Evolutionary conservation across 2,797 vertebrate species (phyloP).

Genomic region (Pangasius macronema): DNA sequence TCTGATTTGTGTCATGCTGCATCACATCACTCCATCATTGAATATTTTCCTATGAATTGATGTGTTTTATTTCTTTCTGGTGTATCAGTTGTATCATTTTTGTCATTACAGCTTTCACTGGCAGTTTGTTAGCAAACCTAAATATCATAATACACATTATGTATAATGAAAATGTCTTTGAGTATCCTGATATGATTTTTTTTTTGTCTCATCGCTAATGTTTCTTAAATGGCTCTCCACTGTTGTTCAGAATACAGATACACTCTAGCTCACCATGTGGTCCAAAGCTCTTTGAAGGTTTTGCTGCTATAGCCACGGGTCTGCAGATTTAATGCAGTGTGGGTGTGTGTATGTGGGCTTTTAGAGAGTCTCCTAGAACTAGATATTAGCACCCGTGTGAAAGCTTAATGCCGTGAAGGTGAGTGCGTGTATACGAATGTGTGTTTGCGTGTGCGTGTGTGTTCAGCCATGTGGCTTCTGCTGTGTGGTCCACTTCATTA

Average conservation of each 20-base stretch:
- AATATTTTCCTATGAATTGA: background rate
- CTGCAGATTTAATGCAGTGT: constrained; percentile 16
- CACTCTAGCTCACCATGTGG: background rate
- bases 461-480: constrained; percentile 39
- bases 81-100: background rate
- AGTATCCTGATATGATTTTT: background rate
- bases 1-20: background rate
- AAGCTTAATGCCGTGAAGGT: background rate
- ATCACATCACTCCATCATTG: background rate
- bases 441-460: constrained; percentile 27
- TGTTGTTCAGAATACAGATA: background rate
- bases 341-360: background rate
- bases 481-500: constrained; percentile 57
- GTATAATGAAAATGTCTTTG: background rate
- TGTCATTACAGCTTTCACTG: background rate
- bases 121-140: background rate
- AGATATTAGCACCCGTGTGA: constrained; percentile 12
- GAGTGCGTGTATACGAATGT: background rate
- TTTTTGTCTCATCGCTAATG: background rate
- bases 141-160: background rate
- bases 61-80: background rate
- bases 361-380: constrained; percentile 1
- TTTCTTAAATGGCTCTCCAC: background rate
- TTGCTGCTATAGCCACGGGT: background rate
- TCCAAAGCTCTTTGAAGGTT: background rate